Percentiles rank a stretch among this genome's conserved stretches.
Evolutionary conservation across 2,113 vertebrate genomes (phyloP).

Genomic region (Eolophus roseicapilla): DNA sequence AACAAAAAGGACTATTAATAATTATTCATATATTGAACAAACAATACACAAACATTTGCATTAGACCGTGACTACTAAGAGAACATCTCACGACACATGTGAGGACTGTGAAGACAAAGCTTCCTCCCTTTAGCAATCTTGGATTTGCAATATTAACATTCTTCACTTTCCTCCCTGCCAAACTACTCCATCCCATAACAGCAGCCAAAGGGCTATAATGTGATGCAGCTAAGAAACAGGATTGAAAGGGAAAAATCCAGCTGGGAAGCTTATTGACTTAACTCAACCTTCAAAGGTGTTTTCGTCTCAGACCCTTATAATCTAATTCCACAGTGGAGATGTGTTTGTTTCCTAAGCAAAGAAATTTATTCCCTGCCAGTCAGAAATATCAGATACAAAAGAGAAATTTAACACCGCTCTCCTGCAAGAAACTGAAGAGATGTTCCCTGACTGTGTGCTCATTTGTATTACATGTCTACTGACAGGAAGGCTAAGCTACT

Average conservation of each 20-base stretch:
- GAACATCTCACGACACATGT: background rate
- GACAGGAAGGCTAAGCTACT: background rate
- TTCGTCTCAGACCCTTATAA: background rate
- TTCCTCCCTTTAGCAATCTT: background rate
- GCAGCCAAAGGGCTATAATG: background rate
- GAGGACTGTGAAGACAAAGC: background rate
- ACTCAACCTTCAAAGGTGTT: background rate
- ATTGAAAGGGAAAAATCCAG: background rate
- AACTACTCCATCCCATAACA: background rate
- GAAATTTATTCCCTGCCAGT: background rate
- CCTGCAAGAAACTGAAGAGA: background rate
- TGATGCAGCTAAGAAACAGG: background rate
- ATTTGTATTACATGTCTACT: background rate
- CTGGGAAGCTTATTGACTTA: background rate
- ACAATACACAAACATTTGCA: background rate
- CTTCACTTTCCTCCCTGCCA: background rate
- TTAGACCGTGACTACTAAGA: fast-evolving
- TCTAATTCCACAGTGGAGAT: background rate
- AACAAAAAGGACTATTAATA: background rate
- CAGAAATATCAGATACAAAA: background rate
- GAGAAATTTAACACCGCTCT: background rate
- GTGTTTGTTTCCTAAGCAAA: background rate
- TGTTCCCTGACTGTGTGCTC: background rate
- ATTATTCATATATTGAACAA: background rate
- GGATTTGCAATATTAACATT: background rate